phyloP scores from a whole-genome alignment of 2,797 vertebrate genomes.

The Brotogeris chrysoptera region DNA sequence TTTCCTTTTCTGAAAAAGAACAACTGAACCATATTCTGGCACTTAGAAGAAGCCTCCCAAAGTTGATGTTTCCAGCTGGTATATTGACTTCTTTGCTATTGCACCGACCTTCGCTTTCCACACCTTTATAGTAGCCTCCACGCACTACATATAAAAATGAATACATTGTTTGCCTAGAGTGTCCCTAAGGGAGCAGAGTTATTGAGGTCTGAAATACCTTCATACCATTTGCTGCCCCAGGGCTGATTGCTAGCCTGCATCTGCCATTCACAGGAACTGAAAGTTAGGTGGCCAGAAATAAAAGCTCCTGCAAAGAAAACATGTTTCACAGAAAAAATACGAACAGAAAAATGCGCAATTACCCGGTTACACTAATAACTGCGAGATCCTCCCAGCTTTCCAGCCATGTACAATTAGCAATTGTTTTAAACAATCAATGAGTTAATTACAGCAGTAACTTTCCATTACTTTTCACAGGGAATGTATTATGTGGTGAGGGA shows the following conservation, averaged over 20 bases:
- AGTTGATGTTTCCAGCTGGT: background rate
- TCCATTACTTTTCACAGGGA: constrained; percentile 9
- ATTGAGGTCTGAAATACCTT: constrained; percentile 34
- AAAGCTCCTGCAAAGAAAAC: constrained; percentile 35
- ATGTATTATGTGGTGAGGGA: background rate
- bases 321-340: background rate
- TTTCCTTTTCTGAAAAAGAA: constrained; percentile 24
- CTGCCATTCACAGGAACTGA: background rate
- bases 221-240: background rate
- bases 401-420: constrained; percentile 41
- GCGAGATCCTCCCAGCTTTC: constrained; percentile 36
- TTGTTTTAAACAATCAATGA: constrained; percentile 50
- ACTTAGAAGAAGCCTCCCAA: background rate
- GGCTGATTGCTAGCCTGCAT: constrained; percentile 21
- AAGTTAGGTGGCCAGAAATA: constrained; percentile 48
- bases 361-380: constrained; percentile 4
- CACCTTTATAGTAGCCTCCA: background rate
- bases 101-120: background rate
- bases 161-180: background rate
- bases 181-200: constrained; percentile 16
- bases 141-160: background rate
- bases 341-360: constrained; percentile 31
- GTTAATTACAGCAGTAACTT: constrained; percentile 52
- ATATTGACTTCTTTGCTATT: background rate
- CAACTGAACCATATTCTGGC: background rate